Percentiles rank a stretch among this genome's conserved stretches.
phyloP scores from a whole-genome alignment of 2,113 vertebrate species.

The Myxocyprinus asiaticus region DNA sequence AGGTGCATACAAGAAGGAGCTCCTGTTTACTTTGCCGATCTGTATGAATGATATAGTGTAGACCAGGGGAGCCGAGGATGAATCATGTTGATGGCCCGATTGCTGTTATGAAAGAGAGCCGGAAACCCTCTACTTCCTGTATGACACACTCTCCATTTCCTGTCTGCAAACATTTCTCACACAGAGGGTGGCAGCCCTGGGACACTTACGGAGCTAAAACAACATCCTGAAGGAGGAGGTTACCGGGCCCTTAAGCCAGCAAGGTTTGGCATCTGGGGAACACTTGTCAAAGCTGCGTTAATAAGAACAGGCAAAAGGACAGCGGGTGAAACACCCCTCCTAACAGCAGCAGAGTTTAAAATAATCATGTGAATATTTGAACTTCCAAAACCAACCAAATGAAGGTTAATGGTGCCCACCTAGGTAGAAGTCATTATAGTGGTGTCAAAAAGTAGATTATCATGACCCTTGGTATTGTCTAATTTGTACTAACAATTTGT shows the following conservation, averaged over 20 bases:
- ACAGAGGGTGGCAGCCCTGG: constrained; percentile 60
- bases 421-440: constrained; percentile 17
- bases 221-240: constrained; percentile 65
- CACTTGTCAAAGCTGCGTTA: constrained; percentile 61
- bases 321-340: constrained; percentile 23
- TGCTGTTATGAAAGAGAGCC: constrained; percentile 32
- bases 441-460: constrained; percentile 20
- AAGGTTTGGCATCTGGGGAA: constrained; percentile 57
- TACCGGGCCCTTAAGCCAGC: constrained; percentile 53
- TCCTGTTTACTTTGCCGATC: constrained; percentile 22
- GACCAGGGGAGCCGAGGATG: constrained; percentile 1
- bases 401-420: constrained; percentile 25
- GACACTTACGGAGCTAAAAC: constrained; percentile 64
- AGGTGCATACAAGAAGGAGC: not conserved
- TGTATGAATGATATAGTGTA: constrained; percentile 10
- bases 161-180: constrained; percentile 61
- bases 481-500: constrained; percentile 7
- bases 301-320: constrained; percentile 54
- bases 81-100: constrained; percentile 27
- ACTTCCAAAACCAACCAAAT: constrained; percentile 12
- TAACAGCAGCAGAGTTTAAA: constrained; percentile 33
- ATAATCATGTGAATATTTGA: constrained; percentile 22
- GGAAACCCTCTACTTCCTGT: constrained; percentile 53
- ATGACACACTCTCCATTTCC: constrained; percentile 62
- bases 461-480: constrained; percentile 12